Conservation (phyloP, 2,888 invertebrate genomes). For the Anthrax anthrax region DNA sequence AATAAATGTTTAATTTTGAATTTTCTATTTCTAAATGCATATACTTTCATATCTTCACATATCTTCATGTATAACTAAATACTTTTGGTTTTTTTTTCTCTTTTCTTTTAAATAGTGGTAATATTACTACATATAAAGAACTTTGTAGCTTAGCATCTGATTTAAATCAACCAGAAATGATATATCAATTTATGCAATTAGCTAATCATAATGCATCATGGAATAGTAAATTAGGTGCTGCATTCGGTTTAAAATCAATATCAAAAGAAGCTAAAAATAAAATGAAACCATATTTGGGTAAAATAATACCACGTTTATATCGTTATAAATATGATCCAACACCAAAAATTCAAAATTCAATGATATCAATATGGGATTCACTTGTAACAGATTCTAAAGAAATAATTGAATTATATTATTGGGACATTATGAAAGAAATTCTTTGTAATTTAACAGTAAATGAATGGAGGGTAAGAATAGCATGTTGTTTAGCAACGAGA, state of each 20-base stretch:
- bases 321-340: slow-evolving; percentile 81
- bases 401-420: slow-evolving; percentile 44
- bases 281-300: slow-evolving; percentile 64
- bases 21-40: background rate
- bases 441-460: slow-evolving; percentile 64
- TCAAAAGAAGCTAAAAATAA: slow-evolving; percentile 72
- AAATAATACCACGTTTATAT: slow-evolving; percentile 76
- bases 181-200: slow-evolving; percentile 91
- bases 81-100: background rate
- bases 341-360: slow-evolving; percentile 79
- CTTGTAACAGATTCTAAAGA: slow-evolving; percentile 74
- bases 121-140: slow-evolving; percentile 86
- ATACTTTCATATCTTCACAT: background rate
- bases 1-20: slow-evolving; percentile 17
- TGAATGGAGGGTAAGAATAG: slow-evolving; percentile 83
- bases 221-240: slow-evolving; percentile 85
- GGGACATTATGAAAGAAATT: slow-evolving; percentile 52
- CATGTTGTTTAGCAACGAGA: slow-evolving; percentile 74
- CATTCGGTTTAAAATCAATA: slow-evolving; percentile 81
- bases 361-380: slow-evolving; percentile 88
- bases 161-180: slow-evolving; percentile 84
- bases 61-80: background rate
- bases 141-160: slow-evolving; percentile 86
- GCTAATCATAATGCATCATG: slow-evolving; percentile 90
- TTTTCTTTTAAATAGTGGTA: slow-evolving; percentile 51